These are phyloP conservation scores for Sus cebifrons DNA, from an alignment of 2,797 vertebrate species.

Conservation along the genomic window DNA sequence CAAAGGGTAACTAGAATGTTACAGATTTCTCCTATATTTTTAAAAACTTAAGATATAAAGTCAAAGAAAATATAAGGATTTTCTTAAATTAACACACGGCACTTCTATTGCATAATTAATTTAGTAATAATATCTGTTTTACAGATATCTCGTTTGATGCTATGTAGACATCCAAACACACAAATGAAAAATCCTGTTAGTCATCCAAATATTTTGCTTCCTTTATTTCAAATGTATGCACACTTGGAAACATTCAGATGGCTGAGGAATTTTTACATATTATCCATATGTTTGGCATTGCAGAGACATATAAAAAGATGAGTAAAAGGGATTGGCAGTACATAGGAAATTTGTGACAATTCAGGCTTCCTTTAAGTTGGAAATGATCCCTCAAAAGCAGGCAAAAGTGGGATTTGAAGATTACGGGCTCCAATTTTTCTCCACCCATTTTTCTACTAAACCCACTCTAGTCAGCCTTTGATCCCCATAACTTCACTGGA, in stretches of 20 bases:
- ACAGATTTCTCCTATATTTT: neutral
- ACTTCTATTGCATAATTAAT: neutral
- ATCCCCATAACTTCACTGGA: neutral
- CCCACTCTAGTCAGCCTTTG: neutral
- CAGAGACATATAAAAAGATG: neutral
- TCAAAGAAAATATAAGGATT: neutral
- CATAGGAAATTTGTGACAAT: neutral
- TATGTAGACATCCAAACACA: neutral
- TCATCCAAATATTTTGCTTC: constrained; percentile 56
- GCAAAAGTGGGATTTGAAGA: neutral
- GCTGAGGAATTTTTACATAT: neutral
- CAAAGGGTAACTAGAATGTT: neutral
- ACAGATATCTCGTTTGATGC: neutral
- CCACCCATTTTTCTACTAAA: neutral
- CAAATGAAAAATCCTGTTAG: constrained; percentile 7
- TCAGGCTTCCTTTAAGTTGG: neutral
- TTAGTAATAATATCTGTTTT: neutral
- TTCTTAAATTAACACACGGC: neutral
- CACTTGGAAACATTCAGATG: constrained; percentile 55
- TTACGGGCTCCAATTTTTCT: neutral
- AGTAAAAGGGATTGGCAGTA: neutral
- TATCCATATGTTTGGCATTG: constrained; percentile 43
- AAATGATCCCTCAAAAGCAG: neutral
- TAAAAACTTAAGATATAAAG: neutral
- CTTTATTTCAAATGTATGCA: constrained; percentile 12